A percentile compares a stretch with the other conserved stretches of the same genome.
Conservation (phyloP, 2,797 vertebrate species). For the Holocentrus rufus region DNA sequence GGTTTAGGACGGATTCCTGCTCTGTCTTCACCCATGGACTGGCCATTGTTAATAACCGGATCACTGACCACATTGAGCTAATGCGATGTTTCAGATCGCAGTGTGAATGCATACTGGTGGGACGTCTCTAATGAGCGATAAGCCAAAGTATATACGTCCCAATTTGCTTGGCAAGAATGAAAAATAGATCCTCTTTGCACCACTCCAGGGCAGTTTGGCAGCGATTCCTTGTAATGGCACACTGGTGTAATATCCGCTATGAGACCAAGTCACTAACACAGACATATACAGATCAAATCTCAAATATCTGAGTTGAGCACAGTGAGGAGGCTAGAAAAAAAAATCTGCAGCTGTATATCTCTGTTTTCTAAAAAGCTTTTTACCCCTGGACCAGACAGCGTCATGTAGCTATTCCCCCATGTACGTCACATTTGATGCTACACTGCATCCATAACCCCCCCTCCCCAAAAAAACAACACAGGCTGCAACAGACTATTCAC, state of each 20-base stretch:
- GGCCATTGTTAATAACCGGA: conserved; percentile 49
- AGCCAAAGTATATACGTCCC: conserved; percentile 20
- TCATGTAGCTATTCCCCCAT: conserved; percentile 26
- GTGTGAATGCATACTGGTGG: conserved; percentile 16
- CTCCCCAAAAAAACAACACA: conserved; percentile 36
- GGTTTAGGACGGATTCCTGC: conserved; percentile 37
- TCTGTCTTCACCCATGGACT: conserved; percentile 19
- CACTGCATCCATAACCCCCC: conserved; percentile 29
- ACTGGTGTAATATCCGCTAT: not conserved
- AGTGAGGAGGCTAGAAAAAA: not conserved
- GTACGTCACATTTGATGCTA: conserved; percentile 45
- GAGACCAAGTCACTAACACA: conserved; percentile 5
- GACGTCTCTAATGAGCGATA: conserved; percentile 25
- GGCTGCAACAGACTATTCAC: conserved; percentile 42
- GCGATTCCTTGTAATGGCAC: not conserved
- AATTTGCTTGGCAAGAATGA: conserved; percentile 26
- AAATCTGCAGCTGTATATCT: not conserved
- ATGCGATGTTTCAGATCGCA: conserved; percentile 39
- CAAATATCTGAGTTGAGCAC: not conserved
- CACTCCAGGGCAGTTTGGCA: conserved; percentile 9
- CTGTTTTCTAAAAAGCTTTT: conserved; percentile 11
- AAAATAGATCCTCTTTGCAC: conserved; percentile 7
- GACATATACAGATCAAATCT: not conserved
- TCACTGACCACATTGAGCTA: conserved; percentile 42
- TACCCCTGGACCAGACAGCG: conserved; percentile 23